A percentile compares a stretch with the other conserved stretches of the same genome.
phyloP scores from a whole-genome alignment of 2,113 vertebrate species.

The Columbina picui region DNA sequence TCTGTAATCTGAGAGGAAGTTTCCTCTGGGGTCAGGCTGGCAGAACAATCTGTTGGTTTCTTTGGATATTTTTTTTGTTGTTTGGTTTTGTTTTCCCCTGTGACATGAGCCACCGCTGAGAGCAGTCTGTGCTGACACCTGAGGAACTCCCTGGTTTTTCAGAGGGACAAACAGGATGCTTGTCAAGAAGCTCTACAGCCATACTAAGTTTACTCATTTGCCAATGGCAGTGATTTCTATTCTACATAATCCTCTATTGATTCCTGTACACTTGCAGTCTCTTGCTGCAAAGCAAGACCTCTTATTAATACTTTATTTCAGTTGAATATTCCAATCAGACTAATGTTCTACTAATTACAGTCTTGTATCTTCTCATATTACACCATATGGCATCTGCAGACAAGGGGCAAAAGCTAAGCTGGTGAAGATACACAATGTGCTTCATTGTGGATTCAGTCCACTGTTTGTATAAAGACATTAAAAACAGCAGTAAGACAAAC shows the following conservation, averaged over 20 bases:
- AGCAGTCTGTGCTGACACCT: background rate
- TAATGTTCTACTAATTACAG: background rate
- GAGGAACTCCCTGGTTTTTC: background rate
- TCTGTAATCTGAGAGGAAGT: background rate
- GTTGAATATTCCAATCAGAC: background rate
- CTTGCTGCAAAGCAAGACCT: background rate
- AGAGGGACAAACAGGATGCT: background rate
- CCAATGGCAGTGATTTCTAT: background rate
- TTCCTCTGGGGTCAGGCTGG: background rate
- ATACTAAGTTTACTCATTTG: background rate
- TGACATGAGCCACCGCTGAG: background rate
- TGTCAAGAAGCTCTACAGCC: background rate
- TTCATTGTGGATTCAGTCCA: background rate
- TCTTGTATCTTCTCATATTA: background rate
- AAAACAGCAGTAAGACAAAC: background rate
- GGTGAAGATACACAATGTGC: background rate
- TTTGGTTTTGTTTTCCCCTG: background rate
- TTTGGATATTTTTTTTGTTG: background rate
- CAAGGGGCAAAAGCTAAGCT: background rate
- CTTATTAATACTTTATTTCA: background rate
- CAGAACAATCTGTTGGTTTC: background rate
- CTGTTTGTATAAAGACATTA: background rate
- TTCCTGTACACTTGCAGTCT: background rate
- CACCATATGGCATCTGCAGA: background rate
- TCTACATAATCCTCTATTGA: background rate